These are phyloP conservation scores for Centrocercus urophasianus DNA, from an alignment of 2,113 vertebrate genomes.

Conservation along the genomic window DNA sequence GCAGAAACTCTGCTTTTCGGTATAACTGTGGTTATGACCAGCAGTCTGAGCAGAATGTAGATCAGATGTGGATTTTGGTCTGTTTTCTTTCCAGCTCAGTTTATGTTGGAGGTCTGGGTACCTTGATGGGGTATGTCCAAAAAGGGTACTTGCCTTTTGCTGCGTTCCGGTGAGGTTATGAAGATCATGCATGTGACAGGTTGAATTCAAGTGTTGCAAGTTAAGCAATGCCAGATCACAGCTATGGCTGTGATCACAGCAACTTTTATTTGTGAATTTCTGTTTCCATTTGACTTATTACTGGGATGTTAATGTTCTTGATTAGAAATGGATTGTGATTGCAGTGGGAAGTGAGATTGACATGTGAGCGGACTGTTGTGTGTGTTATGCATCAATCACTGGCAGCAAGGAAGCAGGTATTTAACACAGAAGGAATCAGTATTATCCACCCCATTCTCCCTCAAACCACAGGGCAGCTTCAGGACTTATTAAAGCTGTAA, in stretches of 20 bases:
- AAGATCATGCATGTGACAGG: background rate
- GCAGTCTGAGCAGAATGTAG: background rate
- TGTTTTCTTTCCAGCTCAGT: background rate
- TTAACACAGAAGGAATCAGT: constrained; percentile 30
- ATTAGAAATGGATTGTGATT: constrained; percentile 30
- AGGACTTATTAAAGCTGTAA: constrained; percentile 37
- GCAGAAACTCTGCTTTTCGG: background rate
- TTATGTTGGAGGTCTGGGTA: background rate
- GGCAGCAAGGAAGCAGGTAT: constrained; percentile 29
- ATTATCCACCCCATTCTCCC: background rate
- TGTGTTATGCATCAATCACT: constrained; percentile 33
- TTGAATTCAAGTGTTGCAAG: background rate
- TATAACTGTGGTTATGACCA: background rate
- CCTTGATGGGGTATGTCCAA: background rate
- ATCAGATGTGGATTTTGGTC: background rate
- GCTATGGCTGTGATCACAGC: background rate
- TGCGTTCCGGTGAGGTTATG: background rate
- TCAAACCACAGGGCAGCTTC: background rate
- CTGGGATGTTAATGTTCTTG: constrained; percentile 2
- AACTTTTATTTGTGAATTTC: background rate
- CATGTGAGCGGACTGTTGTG: background rate
- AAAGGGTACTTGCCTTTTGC: background rate
- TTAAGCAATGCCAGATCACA: background rate
- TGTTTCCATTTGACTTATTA: constrained; percentile 20
- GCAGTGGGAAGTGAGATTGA: background rate